phyloP scores from a whole-genome alignment of 1,140 invertebrate genomes.

The Potamilus streckersoni region DNA sequence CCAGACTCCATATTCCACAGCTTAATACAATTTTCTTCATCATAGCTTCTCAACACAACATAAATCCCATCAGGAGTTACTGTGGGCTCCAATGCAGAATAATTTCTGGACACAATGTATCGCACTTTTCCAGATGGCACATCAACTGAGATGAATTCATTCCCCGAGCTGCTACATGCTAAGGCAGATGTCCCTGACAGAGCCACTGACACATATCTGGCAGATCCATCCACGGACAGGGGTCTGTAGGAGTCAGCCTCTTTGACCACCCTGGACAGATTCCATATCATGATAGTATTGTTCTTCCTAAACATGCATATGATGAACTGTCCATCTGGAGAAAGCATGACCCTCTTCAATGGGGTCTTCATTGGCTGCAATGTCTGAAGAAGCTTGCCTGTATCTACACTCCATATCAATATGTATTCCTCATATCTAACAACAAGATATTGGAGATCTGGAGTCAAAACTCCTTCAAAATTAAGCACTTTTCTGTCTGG shows the following conservation, averaged over 20 bases:
- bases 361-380: conserved; percentile 32
- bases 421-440: conserved; percentile 39
- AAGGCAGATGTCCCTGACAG: conserved; percentile 25
- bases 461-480: conserved; percentile 29
- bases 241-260: conserved; percentile 27
- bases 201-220: conserved; percentile 30
- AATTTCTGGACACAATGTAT: conserved; percentile 24
- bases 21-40: conserved; percentile 29
- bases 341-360: conserved; percentile 15
- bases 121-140: conserved; percentile 23
- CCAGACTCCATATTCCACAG: conserved; percentile 36
- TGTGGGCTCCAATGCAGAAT: conserved; percentile 32
- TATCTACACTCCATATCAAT: conserved; percentile 28
- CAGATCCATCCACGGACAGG: conserved; percentile 30
- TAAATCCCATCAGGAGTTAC: conserved; percentile 38
- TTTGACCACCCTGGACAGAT: conserved; percentile 21
- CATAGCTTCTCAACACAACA: conserved; percentile 38
- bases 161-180: conserved; percentile 27
- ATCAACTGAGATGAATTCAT: conserved; percentile 39
- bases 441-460: conserved; percentile 30
- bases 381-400: conserved; percentile 13
- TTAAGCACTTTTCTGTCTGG: conserved; percentile 33
- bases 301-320: conserved; percentile 30
- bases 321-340: conserved; percentile 29
- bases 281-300: conserved; percentile 38